phyloP scores from a whole-genome alignment of 1,140 invertebrate genomes.

The Laodelphax striatellus region DNA sequence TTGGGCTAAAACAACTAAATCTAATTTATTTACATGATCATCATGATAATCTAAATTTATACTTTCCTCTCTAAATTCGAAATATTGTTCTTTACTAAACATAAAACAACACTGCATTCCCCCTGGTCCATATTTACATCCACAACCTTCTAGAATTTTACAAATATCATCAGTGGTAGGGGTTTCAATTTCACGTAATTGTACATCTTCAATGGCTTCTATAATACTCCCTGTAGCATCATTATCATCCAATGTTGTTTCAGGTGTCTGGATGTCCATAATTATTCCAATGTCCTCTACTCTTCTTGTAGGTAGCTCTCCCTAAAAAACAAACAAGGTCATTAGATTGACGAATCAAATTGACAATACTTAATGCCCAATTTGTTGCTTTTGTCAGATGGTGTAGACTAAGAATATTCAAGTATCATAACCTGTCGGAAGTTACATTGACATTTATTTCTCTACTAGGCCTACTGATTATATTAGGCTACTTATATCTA shows the following conservation, averaged over 20 bases:
- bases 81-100: background rate
- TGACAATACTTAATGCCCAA: no score
- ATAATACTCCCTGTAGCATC: background rate
- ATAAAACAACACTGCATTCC: background rate
- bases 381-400: no score
- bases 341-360: no score
- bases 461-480: background rate
- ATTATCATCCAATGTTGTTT: background rate
- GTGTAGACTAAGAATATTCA: background rate
- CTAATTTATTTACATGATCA: background rate
- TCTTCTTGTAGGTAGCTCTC: background rate
- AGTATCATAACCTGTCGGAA: background rate
- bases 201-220: background rate
- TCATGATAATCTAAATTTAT: background rate
- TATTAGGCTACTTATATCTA: background rate
- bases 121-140: background rate
- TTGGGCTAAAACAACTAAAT: background rate
- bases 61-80: background rate
- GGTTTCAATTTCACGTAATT: background rate
- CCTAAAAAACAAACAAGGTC: no score
- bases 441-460: background rate
- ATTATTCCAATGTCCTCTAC: background rate
- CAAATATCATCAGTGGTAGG: background rate
- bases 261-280: background rate
- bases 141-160: background rate